A percentile compares a stretch with the other conserved stretches of the same genome.
phyloP scores from a whole-genome alignment of 2,797 vertebrate genomes.

The Sphenopsis melanotis region DNA sequence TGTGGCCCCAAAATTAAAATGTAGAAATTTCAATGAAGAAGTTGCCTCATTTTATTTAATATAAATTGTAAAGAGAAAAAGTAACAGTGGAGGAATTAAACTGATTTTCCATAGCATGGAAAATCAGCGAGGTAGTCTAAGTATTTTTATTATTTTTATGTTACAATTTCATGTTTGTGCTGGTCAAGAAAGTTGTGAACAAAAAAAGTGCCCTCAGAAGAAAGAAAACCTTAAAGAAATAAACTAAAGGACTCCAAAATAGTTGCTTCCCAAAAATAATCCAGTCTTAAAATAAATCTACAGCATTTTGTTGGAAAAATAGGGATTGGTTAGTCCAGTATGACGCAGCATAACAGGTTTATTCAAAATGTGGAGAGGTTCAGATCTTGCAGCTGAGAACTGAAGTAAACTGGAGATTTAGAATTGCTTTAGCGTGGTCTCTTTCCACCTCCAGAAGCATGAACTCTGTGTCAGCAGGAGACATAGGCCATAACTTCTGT shows the following conservation, averaged over 20 bases:
- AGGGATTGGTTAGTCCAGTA: neutral
- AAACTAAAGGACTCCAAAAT: neutral
- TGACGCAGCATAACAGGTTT: neutral
- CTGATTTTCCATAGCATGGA: neutral
- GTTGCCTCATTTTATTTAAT: neutral
- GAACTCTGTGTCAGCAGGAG: neutral
- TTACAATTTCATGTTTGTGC: neutral
- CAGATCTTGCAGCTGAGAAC: neutral
- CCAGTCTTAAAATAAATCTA: neutral
- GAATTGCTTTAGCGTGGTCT: neutral
- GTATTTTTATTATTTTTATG: neutral
- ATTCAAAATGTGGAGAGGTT: neutral
- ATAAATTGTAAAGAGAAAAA: neutral
- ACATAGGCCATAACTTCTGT: neutral
- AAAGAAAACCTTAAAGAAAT: neutral
- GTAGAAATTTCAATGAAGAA: neutral
- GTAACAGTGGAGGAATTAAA: neutral
- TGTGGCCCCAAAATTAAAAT: neutral
- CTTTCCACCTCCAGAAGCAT: neutral
- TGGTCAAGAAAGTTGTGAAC: neutral
- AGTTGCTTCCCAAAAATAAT: fast-evolving
- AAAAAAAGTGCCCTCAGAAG: neutral
- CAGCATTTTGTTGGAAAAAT: neutral
- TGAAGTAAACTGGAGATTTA: neutral
- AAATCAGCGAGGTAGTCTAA: neutral